A percentile compares a stretch with the other conserved stretches of the same genome.
These are phyloP conservation scores for Zophobas morio DNA, from an alignment of 1,140 invertebrate genomes.

Conservation along the genomic window DNA sequence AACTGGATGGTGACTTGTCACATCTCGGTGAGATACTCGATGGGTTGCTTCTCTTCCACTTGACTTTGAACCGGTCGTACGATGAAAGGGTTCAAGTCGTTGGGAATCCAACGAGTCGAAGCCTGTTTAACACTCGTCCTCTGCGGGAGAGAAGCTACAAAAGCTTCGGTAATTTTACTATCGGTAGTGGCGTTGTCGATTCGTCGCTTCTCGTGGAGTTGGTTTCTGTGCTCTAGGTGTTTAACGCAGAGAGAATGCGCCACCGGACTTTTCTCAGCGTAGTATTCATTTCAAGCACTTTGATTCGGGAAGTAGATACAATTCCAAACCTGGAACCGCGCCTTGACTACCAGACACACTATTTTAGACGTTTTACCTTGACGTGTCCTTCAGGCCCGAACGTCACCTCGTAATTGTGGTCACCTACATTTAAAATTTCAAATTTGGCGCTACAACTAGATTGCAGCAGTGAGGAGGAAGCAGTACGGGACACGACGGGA, in stretches of 20 bases:
- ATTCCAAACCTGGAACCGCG: conserved; percentile 12
- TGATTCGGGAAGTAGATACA: conserved; percentile 21
- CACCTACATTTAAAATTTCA: too few relatives aligned
- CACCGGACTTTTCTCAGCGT: not conserved
- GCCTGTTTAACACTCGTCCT: conserved; percentile 40
- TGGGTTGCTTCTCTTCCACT: conserved; percentile 74
- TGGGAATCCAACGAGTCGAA: conserved; percentile 63
- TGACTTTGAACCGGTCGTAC: conserved; percentile 69
- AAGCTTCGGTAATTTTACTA: conserved; percentile 49
- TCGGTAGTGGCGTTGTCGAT: conserved; percentile 48
- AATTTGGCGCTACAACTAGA: too few relatives aligned
- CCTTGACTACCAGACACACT: too few relatives aligned
- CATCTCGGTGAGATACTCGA: conserved; percentile 81
- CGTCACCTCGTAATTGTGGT: conserved; percentile 53
- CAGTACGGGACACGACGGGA: too few relatives aligned
- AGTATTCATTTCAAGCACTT: conserved; percentile 7
- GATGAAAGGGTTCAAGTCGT: conserved; percentile 71
- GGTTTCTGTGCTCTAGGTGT: conserved; percentile 50
- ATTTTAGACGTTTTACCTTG: conserved; percentile 4
- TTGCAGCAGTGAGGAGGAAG: too few relatives aligned
- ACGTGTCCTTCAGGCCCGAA: conserved; percentile 7
- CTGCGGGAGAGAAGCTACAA: conserved; percentile 48
- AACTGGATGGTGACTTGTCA: conserved; percentile 79
- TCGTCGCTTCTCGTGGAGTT: conserved; percentile 37
- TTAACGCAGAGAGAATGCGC: conserved; percentile 49